Evolutionary conservation across 2,888 invertebrate species (phyloP).

Genomic region (Tortrix viridana): DNA sequence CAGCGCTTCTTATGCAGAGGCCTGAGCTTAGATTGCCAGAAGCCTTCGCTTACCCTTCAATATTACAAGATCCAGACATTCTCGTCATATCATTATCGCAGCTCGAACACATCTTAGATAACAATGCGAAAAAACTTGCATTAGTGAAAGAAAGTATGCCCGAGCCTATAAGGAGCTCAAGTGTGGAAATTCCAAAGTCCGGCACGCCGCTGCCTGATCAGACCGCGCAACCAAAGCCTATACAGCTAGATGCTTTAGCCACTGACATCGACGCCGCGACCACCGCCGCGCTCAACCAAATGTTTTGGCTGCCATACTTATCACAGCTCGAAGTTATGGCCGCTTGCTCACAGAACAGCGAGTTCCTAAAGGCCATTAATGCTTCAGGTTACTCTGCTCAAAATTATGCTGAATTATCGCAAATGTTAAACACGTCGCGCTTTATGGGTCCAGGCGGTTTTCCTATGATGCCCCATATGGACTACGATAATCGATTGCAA

Average conservation of each 20-base stretch:
- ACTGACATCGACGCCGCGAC: constrained; percentile 88
- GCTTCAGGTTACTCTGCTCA: constrained; percentile 76
- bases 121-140: constrained; percentile 65
- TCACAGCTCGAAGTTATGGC: constrained; percentile 85
- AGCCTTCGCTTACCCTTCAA: constrained; percentile 88
- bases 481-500: constrained; percentile 83
- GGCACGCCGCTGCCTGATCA: constrained; percentile 55
- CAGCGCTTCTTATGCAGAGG: constrained; percentile 87
- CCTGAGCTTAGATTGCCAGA: constrained; percentile 90
- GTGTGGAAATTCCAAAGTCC: constrained; percentile 52
- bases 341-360: constrained; percentile 83
- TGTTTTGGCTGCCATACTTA: constrained; percentile 90
- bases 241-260: constrained; percentile 77
- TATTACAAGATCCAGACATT: constrained; percentile 91
- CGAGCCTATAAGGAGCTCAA: constrained; percentile 51
- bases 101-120: constrained; percentile 86
- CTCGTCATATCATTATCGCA: constrained; percentile 90
- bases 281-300: constrained; percentile 88
- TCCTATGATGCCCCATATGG: constrained; percentile 74
- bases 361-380: constrained; percentile 84
- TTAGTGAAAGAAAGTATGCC: constrained; percentile 50
- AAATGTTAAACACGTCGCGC: constrained; percentile 76
- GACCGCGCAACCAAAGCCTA: constrained; percentile 61
- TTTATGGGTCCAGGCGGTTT: constrained; percentile 74
- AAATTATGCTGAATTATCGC: constrained; percentile 79